Evolutionary conservation across 2,113 vertebrate genomes (phyloP), one percentile per base, ranked within the genome.

Genomic region (Microcebus ravelobensis): DNA sequence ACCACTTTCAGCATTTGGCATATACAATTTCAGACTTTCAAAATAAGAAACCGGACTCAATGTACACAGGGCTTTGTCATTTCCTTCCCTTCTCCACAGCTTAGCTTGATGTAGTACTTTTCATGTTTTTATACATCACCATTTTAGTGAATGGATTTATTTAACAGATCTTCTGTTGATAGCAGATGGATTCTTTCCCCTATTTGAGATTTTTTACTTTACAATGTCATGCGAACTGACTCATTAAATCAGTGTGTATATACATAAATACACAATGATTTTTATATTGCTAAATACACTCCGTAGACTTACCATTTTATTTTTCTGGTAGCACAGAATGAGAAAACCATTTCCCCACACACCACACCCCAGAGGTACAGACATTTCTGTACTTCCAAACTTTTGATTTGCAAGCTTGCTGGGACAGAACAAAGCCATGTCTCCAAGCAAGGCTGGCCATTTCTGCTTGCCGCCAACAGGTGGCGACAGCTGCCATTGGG

Each of bases 391-490:
- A 23, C 48, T 36, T 88, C 18, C 34, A 70, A 57, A 55, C 5
- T n/a, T 87, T 29, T 36, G 61, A 74, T 45, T 61, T 63, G 89
- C 1, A 57, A 79, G 23, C 14, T 83, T 83, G 83, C 50, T 4
- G 5, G 18, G 6, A 3, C 15, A 36, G n/a, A 76, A n/a, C 42
- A 31, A 80, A 91, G 57, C 27, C 45, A 1, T 6, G 34, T 21
- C 50, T 89, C 45, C 42, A 20, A 55, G 29, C 34, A 61, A 81
- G 76, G 11, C 2, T 3, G 48, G 45, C 67, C 45, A 65, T 39
- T n/a, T n/a, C 77, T 48, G 39, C 29, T 87, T 77, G 50, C 42
- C 81, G 94, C 97, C 97, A 82, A 86, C 31, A 98, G 97, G 73
- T 96, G 95, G 97, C 92, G 42, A 71, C 27, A 42, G 67, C 39